Percentiles rank a stretch among this genome's conserved stretches.
Conservation (phyloP, 23 tunicate genomes). For the Phallusia fumigata region DNA sequence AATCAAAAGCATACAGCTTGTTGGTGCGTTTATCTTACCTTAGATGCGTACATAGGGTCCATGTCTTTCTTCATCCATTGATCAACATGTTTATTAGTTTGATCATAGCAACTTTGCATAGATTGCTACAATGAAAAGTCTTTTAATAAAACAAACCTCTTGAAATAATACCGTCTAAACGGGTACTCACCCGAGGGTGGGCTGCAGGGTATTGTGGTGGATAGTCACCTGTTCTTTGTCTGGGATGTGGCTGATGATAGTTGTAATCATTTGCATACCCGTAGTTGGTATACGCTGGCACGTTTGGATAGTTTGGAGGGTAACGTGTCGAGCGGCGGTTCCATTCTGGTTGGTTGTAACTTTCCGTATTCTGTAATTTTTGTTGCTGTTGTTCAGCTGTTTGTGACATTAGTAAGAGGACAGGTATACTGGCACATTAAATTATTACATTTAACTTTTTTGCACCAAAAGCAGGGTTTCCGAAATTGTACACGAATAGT, state of each 20-base stretch:
- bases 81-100: conserved; percentile 5
- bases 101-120: conserved; percentile 13
- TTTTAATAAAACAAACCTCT: not conserved
- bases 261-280: conserved; percentile 43
- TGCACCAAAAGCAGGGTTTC: no score
- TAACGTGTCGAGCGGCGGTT: conserved; percentile 11
- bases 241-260: not conserved
- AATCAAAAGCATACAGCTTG: not conserved
- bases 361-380: not conserved
- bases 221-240: not conserved
- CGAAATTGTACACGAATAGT: no score
- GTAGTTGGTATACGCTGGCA: conserved; percentile 35
- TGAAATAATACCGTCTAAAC: not conserved
- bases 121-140: not conserved
- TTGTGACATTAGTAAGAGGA: no score
- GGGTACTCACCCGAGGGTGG: not conserved
- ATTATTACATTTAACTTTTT: no score
- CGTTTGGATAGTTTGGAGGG: conserved; percentile 18
- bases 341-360: conserved; percentile 25
- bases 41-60: not conserved
- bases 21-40: not conserved
- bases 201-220: not conserved
- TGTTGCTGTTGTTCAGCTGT: not conserved
- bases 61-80: conserved; percentile 46
- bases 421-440: no score